Conservation (phyloP, 2,888 invertebrate species). For the Electrophaes corylata region DNA sequence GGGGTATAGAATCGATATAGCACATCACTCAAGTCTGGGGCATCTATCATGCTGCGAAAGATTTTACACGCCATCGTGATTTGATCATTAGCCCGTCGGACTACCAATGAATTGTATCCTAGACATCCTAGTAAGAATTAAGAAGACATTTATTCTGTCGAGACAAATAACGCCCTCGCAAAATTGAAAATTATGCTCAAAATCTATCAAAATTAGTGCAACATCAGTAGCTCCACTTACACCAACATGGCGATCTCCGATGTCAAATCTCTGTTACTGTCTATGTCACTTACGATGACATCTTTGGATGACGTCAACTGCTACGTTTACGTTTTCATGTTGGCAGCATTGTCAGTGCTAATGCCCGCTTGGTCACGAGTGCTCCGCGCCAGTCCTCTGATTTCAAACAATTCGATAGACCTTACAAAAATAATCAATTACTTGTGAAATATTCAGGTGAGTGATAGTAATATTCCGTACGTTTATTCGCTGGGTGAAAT, state of each 20-base stretch:
- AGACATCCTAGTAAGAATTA: too few species aligned
- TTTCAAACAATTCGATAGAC: constrained; percentile 37
- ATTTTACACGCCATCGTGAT: too few species aligned
- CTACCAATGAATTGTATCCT: too few species aligned
- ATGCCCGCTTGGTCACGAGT: constrained; percentile 80
- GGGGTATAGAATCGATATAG: too few species aligned
- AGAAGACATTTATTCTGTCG: too few species aligned
- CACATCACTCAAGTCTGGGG: too few species aligned
- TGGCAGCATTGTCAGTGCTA: constrained; percentile 71
- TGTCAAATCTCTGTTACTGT: constrained; percentile 3
- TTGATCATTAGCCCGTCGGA: too few species aligned
- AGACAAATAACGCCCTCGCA: too few species aligned
- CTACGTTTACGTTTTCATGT: constrained; percentile 49
- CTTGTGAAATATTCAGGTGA: constrained; percentile 42
- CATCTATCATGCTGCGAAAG: too few species aligned
- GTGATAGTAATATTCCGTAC: constrained; percentile 20
- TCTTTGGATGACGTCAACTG: constrained; percentile 34
- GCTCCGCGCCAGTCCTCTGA: constrained; percentile 54
- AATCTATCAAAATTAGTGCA: background rate
- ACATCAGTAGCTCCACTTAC: background rate
- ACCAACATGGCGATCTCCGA: constrained; percentile 3
- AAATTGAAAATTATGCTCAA: background rate
- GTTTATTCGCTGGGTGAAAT: constrained; percentile 8
- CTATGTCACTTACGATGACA: constrained; percentile 6
- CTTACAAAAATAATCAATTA: constrained; percentile 40